These are phyloP conservation scores for Deroplatys truncata DNA, from an alignment of 2,888 invertebrate genomes.

Conservation along the genomic window DNA sequence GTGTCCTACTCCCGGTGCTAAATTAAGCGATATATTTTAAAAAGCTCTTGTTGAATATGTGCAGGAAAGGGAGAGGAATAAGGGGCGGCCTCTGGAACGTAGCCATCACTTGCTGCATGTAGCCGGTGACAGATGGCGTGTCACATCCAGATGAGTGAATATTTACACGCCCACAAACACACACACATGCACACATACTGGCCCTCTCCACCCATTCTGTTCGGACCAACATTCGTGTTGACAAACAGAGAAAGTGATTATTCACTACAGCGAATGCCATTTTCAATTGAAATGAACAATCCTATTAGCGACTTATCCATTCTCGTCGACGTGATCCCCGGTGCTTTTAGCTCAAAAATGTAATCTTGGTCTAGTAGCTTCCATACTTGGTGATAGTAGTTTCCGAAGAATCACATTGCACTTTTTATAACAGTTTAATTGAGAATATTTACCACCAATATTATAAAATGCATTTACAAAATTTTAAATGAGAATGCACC, in stretches of 20 bases:
- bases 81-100: neutral
- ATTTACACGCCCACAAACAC: conserved; percentile 19
- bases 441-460: too few species aligned
- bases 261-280: neutral
- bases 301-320: neutral
- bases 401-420: too few species aligned
- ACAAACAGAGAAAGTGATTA: conserved; percentile 13
- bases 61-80: neutral
- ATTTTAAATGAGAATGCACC: too few species aligned
- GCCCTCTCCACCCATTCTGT: neutral
- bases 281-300: neutral
- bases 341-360: neutral
- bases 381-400: neutral
- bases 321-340: neutral
- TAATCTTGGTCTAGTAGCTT: neutral
- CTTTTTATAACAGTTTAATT: too few species aligned
- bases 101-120: conserved; percentile 3
- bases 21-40: conserved; percentile 7
- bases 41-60: conserved; percentile 1
- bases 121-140: conserved; percentile 18
- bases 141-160: conserved; percentile 20
- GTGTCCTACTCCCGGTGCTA: neutral
- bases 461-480: too few species aligned
- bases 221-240: neutral
- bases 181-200: neutral